Percentiles rank a stretch among this genome's conserved stretches.
These are phyloP conservation scores for Leucozona laternaria DNA, from an alignment of 2,888 invertebrate genomes.

Conservation along the genomic window DNA sequence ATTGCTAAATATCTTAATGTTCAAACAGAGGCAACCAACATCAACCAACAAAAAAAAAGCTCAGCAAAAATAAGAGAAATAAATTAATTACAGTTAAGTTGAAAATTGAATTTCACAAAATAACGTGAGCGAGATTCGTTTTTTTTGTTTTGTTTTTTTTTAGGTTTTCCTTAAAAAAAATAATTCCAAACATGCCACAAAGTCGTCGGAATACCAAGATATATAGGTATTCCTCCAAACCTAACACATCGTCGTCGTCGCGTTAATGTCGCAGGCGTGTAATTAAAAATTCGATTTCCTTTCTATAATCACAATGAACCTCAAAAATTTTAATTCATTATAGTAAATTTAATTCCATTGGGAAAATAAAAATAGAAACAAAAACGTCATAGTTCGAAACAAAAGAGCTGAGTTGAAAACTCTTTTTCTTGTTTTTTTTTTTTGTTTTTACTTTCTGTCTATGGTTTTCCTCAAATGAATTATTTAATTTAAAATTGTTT, in stretches of 20 bases:
- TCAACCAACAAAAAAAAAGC: not conserved
- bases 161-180: not conserved
- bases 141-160: not conserved
- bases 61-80: slow-evolving; percentile 36
- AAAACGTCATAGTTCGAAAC: slow-evolving; percentile 27
- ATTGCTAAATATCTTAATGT: slow-evolving; percentile 59
- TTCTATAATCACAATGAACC: slow-evolving; percentile 39
- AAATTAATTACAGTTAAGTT: slow-evolving; percentile 58
- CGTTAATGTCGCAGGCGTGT: slow-evolving; percentile 70
- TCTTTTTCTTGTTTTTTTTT: not conserved
- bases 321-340: slow-evolving; percentile 52
- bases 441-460: not conserved
- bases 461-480: not conserved
- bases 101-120: slow-evolving; percentile 70
- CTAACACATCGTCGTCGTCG: slow-evolving; percentile 35
- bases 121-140: slow-evolving; percentile 70
- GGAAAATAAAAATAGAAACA: slow-evolving; percentile 32
- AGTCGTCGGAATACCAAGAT: slow-evolving; percentile 21
- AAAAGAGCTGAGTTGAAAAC: slow-evolving; percentile 55
- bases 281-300: slow-evolving; percentile 71
- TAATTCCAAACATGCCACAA: slow-evolving; percentile 55
- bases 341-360: slow-evolving; percentile 28
- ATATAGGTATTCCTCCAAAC: not conserved
- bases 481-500: slow-evolving; percentile 39
- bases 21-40: not conserved